phyloP scores from a whole-genome alignment of 2,113 vertebrate genomes.

The Syngnathus floridae region DNA sequence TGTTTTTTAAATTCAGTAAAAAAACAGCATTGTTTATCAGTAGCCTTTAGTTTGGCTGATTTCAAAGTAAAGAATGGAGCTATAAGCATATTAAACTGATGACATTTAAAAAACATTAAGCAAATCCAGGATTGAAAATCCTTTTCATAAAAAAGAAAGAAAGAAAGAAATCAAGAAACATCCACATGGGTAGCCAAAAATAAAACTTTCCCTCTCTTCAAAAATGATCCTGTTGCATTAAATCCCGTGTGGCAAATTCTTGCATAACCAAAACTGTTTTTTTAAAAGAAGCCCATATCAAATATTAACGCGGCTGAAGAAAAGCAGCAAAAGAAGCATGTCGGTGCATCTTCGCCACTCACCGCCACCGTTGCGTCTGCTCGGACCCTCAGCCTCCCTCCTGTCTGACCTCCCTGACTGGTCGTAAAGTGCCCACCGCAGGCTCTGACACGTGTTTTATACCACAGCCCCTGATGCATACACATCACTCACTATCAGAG shows the following conservation, averaged over 20 bases:
- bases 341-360: conserved; percentile 22
- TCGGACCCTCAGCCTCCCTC: conserved; percentile 45
- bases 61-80: neutral
- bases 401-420: conserved; percentile 66
- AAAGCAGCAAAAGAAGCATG: neutral
- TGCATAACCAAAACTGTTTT: conserved; percentile 6
- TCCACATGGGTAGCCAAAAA: neutral
- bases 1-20: neutral
- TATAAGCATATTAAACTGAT: neutral
- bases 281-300: neutral
- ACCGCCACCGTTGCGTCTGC: conserved; percentile 40
- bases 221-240: conserved; percentile 1
- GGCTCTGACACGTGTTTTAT: conserved; percentile 67
- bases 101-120: conserved; percentile 11
- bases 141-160: neutral
- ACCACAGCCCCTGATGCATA: conserved; percentile 55
- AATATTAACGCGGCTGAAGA: neutral
- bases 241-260: neutral
- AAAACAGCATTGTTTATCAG: neutral
- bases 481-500: conserved; percentile 15
- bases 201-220: neutral
- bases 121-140: neutral
- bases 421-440: conserved; percentile 67
- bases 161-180: neutral
- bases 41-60: neutral